A percentile compares a stretch with the other conserved stretches of the same genome.
Conservation (phyloP, 2,888 invertebrate species). For the Idaea straminata region DNA sequence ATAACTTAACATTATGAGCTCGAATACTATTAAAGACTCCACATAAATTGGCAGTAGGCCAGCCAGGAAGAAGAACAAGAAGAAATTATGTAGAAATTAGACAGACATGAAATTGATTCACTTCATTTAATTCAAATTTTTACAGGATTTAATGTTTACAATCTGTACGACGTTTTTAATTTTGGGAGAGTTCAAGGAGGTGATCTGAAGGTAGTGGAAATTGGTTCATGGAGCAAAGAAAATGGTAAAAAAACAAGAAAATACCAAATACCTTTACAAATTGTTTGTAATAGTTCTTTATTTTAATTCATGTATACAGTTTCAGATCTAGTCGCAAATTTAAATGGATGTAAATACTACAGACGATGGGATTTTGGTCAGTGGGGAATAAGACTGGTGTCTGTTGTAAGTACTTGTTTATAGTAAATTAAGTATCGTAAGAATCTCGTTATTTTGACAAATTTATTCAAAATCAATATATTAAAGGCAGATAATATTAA, state of each 20-base stretch:
- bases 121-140: no score
- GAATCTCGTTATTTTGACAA: no score
- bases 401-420: slow-evolving; percentile 46
- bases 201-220: slow-evolving; percentile 31
- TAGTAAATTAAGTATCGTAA: slow-evolving; percentile 4
- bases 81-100: no score
- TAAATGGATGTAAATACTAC: slow-evolving; percentile 50
- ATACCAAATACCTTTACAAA: no score
- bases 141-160: slow-evolving; percentile 19
- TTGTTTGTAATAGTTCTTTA: neutral
- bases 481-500: no score
- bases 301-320: slow-evolving; percentile 12
- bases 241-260: slow-evolving; percentile 23
- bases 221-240: slow-evolving; percentile 39
- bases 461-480: no score
- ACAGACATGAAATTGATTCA: no score
- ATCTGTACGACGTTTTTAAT: slow-evolving; percentile 49
- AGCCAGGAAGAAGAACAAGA: no score
- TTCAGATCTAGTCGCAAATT: slow-evolving; percentile 27
- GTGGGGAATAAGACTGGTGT: slow-evolving; percentile 42
- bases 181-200: slow-evolving; percentile 57
- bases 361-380: slow-evolving; percentile 53
- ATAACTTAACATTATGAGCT: no score
- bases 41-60: no score
- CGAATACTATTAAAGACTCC: no score